Evolutionary conservation across 2,888 invertebrate species (phyloP).

Genomic region (Gisinianus flammeolus): DNA sequence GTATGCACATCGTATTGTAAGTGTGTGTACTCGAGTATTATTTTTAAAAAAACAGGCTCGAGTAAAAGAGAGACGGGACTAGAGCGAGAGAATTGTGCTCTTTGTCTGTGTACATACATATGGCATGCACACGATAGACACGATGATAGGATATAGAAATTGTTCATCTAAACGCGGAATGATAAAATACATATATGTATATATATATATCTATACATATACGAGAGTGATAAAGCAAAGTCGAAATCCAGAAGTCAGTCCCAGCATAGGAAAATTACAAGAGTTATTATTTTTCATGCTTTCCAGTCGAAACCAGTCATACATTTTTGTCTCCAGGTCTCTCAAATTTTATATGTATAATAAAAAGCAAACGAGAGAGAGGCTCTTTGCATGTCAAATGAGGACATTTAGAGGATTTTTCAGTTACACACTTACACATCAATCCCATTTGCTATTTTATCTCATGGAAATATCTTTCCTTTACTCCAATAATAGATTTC

Average conservation of each 20-base stretch:
- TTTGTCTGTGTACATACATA: neutral
- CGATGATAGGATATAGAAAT: neutral
- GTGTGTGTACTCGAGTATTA: neutral
- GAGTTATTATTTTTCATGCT: slow-evolving; percentile 38
- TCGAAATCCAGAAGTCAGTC: slow-evolving; percentile 16
- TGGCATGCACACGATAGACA: neutral
- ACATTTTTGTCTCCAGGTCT: slow-evolving; percentile 33
- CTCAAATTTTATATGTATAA: slow-evolving; percentile 6
- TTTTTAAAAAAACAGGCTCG: neutral
- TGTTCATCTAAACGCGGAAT: too few species aligned
- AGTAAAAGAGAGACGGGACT: neutral
- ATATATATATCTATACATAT: slow-evolving; percentile 1
- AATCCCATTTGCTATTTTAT: neutral
- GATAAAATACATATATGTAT: neutral
- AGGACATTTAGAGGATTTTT: slow-evolving; percentile 39
- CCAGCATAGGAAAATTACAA: slow-evolving; percentile 41
- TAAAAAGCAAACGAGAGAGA: neutral
- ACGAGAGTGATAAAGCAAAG: slow-evolving; percentile 28
- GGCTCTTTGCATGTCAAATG: slow-evolving; percentile 32
- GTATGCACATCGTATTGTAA: too few species aligned
- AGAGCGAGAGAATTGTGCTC: neutral
- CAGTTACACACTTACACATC: neutral
- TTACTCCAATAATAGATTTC: slow-evolving; percentile 19
- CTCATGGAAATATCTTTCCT: slow-evolving; percentile 13
- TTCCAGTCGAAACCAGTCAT: slow-evolving; percentile 34